These are phyloP conservation scores for Polymixis lichenea DNA, from an alignment of 2,888 invertebrate species.

Conservation along the genomic window DNA sequence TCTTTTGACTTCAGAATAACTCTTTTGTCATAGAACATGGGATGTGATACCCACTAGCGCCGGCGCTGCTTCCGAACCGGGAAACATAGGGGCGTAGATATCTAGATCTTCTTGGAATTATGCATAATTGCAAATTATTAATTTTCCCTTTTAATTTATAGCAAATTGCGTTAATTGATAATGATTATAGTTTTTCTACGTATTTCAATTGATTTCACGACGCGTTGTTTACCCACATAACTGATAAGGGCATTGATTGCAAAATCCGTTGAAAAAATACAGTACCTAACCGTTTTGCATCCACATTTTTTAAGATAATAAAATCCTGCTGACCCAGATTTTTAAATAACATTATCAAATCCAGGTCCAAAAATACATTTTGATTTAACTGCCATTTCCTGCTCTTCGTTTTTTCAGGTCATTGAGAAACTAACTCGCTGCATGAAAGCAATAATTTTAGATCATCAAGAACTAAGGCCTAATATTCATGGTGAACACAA, in stretches of 20 bases:
- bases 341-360: slow-evolving; percentile 2
- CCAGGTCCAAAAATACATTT: slow-evolving; percentile 5
- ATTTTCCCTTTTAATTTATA: slow-evolving; percentile 48
- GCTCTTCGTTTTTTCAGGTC: slow-evolving; percentile 69
- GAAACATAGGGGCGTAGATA: slow-evolving; percentile 60
- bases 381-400: neutral
- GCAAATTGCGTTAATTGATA: slow-evolving; percentile 21
- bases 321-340: neutral
- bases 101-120: slow-evolving; percentile 58
- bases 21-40: slow-evolving; percentile 44
- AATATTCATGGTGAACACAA: neutral
- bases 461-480: slow-evolving; percentile 59
- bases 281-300: neutral
- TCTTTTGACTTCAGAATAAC: slow-evolving; percentile 50
- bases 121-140: slow-evolving; percentile 31
- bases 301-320: slow-evolving; percentile 4
- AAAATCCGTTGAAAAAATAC: slow-evolving; percentile 19
- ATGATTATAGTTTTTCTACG: slow-evolving; percentile 26
- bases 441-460: slow-evolving; percentile 73
- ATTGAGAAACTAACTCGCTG: slow-evolving; percentile 79
- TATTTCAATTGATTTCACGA: slow-evolving; percentile 30
- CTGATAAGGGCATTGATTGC: slow-evolving; percentile 40
- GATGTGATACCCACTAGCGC: slow-evolving; percentile 62
- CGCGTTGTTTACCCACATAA: slow-evolving; percentile 11
- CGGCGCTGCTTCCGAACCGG: slow-evolving; percentile 63